Conservation (phyloP, 2,797 vertebrate species). For the Pipistrellus kuhlii region DNA sequence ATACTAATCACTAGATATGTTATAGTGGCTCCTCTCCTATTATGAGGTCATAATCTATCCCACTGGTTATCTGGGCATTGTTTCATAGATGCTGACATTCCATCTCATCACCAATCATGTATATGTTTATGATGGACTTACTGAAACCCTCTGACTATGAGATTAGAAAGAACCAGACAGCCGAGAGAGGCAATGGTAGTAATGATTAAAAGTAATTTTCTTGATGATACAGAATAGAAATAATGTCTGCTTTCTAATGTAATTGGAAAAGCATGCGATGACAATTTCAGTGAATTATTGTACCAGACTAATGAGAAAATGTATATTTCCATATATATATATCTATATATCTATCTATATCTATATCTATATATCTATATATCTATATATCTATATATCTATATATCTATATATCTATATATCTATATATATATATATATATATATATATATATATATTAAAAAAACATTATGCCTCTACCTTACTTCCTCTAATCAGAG, state of each 20-base stretch:
- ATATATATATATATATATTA: neutral
- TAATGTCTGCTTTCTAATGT: constrained; percentile 47
- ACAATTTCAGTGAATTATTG: constrained; percentile 44
- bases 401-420: constrained; percentile 20
- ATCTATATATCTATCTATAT: neutral
- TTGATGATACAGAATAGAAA: constrained; percentile 54
- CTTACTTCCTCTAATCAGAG: constrained; percentile 18
- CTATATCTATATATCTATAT: neutral
- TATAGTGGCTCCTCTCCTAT: neutral
- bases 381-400: neutral
- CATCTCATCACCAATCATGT: neutral
- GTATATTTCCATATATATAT: no score
- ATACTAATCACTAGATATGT: neutral
- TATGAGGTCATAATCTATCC: neutral
- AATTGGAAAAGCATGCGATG: constrained; percentile 13
- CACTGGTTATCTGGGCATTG: no score
- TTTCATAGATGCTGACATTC: neutral
- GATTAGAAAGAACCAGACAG: constrained; percentile 25
- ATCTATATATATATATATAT: neutral
- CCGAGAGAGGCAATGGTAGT: neutral
- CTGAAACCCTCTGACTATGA: neutral
- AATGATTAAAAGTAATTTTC: constrained; percentile 61
- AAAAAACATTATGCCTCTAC: neutral
- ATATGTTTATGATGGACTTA: neutral
- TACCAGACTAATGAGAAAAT: constrained; percentile 45